These are phyloP conservation scores for Gnatocerus cornutus DNA, from an alignment of 2,888 invertebrate genomes.

Conservation along the genomic window DNA sequence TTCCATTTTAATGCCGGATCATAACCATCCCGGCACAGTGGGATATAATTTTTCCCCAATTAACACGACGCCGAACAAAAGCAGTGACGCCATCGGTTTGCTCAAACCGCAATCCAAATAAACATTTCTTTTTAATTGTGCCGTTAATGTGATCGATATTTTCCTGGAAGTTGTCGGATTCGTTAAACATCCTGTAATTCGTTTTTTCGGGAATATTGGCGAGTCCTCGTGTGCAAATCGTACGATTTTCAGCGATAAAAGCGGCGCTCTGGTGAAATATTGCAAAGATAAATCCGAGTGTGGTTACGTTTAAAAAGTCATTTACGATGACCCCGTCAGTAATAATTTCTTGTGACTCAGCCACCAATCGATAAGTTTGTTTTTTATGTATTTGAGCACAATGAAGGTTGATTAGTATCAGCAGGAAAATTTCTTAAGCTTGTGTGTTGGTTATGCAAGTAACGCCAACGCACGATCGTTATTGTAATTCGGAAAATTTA, in stretches of 20 bases:
- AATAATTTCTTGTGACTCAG: constrained; percentile 4
- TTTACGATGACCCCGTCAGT: constrained; percentile 1
- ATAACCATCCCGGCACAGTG: constrained; percentile 2
- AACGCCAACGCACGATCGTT: constrained; percentile 18
- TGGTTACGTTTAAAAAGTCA: constrained; percentile 7
- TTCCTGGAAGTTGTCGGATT: constrained; percentile 11
- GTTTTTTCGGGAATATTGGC: constrained; percentile 8
- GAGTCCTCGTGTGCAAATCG: not conserved
- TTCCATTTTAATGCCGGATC: constrained; percentile 16
- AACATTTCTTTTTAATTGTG: not conserved
- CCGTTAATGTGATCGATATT: constrained; percentile 3
- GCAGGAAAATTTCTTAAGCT: not conserved
- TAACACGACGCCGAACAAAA: not conserved
- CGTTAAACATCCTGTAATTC: constrained; percentile 27
- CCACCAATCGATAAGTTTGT: not conserved
- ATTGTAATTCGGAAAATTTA: constrained; percentile 33
- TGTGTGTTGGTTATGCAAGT: constrained; percentile 15
- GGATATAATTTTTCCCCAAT: constrained; percentile 17
- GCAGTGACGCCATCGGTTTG: not conserved
- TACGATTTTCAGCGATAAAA: not conserved
- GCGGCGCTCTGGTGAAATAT: not conserved
- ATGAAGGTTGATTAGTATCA: not conserved
- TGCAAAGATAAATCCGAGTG: not conserved
- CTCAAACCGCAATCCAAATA: not conserved
- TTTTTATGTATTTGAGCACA: not conserved